phyloP scores from a whole-genome alignment of 2,113 vertebrate genomes.

The Hemibagrus wyckioides region DNA sequence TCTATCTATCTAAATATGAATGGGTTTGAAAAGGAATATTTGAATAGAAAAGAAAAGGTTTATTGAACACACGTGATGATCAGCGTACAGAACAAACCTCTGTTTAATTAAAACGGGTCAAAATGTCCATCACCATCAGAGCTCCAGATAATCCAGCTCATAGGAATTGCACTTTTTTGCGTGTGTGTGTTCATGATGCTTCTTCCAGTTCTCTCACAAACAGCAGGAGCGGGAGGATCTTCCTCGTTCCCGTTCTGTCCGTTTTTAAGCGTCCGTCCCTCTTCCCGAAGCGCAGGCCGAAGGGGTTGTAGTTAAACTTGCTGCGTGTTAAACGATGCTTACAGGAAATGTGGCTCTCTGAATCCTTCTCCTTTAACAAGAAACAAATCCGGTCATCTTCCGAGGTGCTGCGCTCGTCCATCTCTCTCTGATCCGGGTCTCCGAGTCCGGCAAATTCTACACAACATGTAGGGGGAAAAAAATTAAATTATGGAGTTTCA shows the following conservation, averaged over 20 bases:
- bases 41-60: neutral
- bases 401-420: conserved; percentile 39
- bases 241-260: conserved; percentile 41
- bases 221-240: conserved; percentile 54
- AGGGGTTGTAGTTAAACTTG: conserved; percentile 79
- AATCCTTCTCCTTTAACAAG: conserved; percentile 66
- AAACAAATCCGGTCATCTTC: conserved; percentile 68
- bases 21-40: too few species aligned
- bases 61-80: neutral
- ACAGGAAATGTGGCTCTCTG: conserved; percentile 69
- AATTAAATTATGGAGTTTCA: neutral
- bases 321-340: conserved; percentile 66
- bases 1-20: too few species aligned
- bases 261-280: conserved; percentile 51
- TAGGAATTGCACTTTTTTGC: too few species aligned
- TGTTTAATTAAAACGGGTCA: neutral
- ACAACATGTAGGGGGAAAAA: neutral
- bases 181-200: conserved; percentile 50
- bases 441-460: conserved; percentile 43
- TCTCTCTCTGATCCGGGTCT: conserved; percentile 22
- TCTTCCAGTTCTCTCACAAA: conserved; percentile 59
- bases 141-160: neutral
- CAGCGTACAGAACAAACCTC: neutral
- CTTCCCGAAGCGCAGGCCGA: conserved; percentile 77
- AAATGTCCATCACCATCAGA: neutral